Evolutionary conservation across 2,113 vertebrate genomes (phyloP), one percentile per base, ranked within the genome.

Genomic region (Carassius gibelio): DNA sequence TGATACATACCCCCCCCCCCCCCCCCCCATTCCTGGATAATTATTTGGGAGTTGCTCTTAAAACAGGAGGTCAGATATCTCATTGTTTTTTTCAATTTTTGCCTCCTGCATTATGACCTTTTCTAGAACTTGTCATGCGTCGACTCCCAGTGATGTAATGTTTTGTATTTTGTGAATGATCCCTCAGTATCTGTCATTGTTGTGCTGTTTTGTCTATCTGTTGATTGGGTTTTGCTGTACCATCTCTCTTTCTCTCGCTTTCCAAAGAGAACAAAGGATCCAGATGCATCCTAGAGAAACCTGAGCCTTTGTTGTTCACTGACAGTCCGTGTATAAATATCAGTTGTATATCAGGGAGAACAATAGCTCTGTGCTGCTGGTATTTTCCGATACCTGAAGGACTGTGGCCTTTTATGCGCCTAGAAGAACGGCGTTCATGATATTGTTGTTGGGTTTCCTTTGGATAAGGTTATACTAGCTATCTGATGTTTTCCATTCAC

Each of bases 281-380:
- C 30, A 26, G 48, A 72, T 38, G 34, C 68, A 83, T 72, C n/a
- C 64, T 55, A 52, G 64, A 59, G 81, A 83, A 83, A 83, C 81
- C 81, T 55, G 81, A 83, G 81, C 81, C 52, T 55, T 42, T 82
- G 64, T 72, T 83, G 66, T 83, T 26, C 21, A 4, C 50, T 83
- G 81, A 81, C 68, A 83, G 81, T 72, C 81, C 66, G 0, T 83
- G 81, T 83, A 83, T 83, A 83, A 83, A 83, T 82, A 82, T 82
- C 81, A 82, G 81, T 38, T 82, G 66, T 55, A 50, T 59, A 68
- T 83, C 66, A 79, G 26, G 21, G 17, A 57, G 48, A 82, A 72
- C 66, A 59, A 83, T 72, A 11, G 81, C 81, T 72, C 30, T 52
- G 45, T 68, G 79, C 42, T 34, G 23, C 62, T 69, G 62, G 42